These are phyloP conservation scores for Entelurus aequoreus DNA, from an alignment of 2,113 vertebrate genomes.

Conservation along the genomic window DNA sequence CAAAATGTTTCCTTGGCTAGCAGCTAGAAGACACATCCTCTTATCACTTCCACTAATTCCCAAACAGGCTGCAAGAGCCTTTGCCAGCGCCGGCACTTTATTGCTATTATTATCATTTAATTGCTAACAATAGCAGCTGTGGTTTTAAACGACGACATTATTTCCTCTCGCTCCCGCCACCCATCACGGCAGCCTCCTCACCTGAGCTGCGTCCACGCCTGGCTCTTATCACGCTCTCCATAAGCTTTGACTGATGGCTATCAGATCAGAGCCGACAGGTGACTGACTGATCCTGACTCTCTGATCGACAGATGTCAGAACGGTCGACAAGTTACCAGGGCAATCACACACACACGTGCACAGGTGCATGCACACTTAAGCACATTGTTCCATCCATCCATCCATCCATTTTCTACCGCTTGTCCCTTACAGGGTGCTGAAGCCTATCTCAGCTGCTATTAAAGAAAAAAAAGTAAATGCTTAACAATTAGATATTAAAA, in stretches of 20 bases:
- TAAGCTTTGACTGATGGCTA: slow-evolving; percentile 40
- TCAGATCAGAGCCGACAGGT: slow-evolving; percentile 36
- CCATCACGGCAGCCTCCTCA: slow-evolving; percentile 27
- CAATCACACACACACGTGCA: background rate
- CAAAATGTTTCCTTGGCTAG: slow-evolving; percentile 16
- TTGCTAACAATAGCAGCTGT: slow-evolving; percentile 23
- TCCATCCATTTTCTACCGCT: too few relatives aligned
- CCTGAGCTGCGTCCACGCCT: slow-evolving; percentile 9
- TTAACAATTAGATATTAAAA: background rate
- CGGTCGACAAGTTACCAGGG: slow-evolving; percentile 20
- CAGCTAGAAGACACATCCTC: slow-evolving; percentile 3
- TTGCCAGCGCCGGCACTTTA: background rate
- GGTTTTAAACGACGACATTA: slow-evolving; percentile 26
- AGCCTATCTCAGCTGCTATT: too few relatives aligned
- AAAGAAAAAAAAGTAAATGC: background rate
- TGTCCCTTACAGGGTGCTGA: too few relatives aligned
- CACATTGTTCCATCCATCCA: background rate
- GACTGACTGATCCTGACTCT: slow-evolving; percentile 43
- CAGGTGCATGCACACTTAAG: background rate
- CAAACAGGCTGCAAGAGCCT: background rate
- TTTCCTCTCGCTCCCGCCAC: slow-evolving; percentile 26
- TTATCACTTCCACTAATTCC: slow-evolving; percentile 2
- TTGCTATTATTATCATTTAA: slow-evolving; percentile 8
- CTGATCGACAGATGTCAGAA: slow-evolving; percentile 51
- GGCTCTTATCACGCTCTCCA: slow-evolving; percentile 29